phyloP scores from a whole-genome alignment of 1,140 invertebrate species.

The Pomacea maculata region DNA sequence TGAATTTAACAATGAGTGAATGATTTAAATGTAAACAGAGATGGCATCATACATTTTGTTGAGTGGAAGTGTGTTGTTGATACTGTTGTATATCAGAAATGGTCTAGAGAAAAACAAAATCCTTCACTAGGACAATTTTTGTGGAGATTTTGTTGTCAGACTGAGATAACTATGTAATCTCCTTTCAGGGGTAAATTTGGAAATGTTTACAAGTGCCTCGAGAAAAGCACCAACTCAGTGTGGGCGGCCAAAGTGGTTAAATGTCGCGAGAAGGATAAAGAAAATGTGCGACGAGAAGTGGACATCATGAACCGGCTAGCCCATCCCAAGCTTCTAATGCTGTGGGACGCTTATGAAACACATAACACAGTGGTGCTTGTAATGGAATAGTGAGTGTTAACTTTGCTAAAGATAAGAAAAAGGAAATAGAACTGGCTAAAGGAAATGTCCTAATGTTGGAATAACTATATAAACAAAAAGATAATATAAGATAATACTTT shows the following conservation, averaged over 20 bases:
- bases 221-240: conserved; percentile 91
- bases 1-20: too few relatives aligned
- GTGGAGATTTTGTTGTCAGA: background rate
- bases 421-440: too few relatives aligned
- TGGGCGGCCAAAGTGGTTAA: conserved; percentile 99
- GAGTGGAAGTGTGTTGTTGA: conserved; percentile 5
- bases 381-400: conserved; percentile 92
- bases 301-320: conserved; percentile 99
- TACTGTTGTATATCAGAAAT: background rate
- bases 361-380: conserved; percentile 98
- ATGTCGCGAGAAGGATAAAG: conserved; percentile 82
- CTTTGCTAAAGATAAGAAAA: background rate
- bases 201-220: conserved; percentile 94
- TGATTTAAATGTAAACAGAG: background rate
- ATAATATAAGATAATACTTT: too few relatives aligned
- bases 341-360: conserved; percentile 98
- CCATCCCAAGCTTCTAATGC: conserved; percentile 96
- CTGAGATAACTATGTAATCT: background rate
- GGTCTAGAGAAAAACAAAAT: background rate
- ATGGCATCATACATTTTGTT: background rate
- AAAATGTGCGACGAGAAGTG: conserved; percentile 96
- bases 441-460: too few relatives aligned
- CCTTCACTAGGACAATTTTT: background rate
- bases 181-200: conserved; percentile 88
- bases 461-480: too few relatives aligned